Evolutionary conservation across 2,797 vertebrate species (phyloP).

Genomic region (Thaleichthys pacificus): DNA sequence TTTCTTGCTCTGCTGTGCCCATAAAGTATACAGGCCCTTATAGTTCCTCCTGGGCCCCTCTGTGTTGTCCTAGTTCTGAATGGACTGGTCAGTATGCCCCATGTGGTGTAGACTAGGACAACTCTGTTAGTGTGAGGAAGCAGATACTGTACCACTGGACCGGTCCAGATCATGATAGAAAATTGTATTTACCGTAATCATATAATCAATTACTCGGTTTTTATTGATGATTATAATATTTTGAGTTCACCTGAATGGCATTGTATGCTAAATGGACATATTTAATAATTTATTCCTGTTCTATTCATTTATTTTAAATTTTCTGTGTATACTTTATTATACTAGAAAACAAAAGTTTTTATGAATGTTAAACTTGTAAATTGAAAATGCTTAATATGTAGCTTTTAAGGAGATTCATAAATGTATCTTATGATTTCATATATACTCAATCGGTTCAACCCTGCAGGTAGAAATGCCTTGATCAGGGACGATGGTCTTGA

Average conservation of each 20-base stretch:
- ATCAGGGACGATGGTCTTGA: constrained; percentile 27
- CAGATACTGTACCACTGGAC: constrained; percentile 58
- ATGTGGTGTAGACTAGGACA: constrained; percentile 43
- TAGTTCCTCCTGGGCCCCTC: constrained; percentile 52
- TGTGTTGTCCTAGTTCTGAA: constrained; percentile 36
- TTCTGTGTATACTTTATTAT: constrained; percentile 63
- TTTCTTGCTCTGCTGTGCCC: too few species aligned
- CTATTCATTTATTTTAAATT: constrained; percentile 34
- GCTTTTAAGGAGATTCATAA: constrained; percentile 48
- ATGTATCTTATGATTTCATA: constrained; percentile 38
- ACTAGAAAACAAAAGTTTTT: constrained; percentile 41
- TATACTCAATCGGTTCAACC: constrained; percentile 27
- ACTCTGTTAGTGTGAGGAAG: constrained; percentile 49
- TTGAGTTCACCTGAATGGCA: constrained; percentile 45
- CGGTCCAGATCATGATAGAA: constrained; percentile 50
- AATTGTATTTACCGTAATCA: constrained; percentile 50
- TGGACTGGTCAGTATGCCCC: constrained; percentile 43
- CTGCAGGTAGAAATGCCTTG: constrained; percentile 40
- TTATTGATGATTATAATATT: constrained; percentile 60
- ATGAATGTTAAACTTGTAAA: constrained; percentile 54
- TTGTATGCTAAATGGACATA: constrained; percentile 64
- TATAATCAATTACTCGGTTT: constrained; percentile 53
- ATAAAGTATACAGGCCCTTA: constrained; percentile 56
- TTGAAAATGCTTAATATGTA: constrained; percentile 51
- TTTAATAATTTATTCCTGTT: constrained; percentile 65